phyloP scores from a whole-genome alignment of 35 echinoderm and acorn worm species.

The Acanthaster planci region DNA sequence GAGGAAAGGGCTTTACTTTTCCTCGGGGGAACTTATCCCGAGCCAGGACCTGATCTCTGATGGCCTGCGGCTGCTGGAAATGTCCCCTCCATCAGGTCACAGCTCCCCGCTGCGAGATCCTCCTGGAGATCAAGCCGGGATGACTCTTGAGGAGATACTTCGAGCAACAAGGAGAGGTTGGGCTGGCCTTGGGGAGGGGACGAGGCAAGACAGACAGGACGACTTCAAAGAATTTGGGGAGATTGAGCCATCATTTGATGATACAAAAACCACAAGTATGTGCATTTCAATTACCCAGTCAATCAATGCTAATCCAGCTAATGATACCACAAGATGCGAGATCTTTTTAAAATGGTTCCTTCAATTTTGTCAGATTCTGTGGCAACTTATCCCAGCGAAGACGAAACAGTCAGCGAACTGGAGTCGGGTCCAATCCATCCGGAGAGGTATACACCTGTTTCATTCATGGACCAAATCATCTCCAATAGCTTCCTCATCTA shows the following conservation, averaged over 20 bases:
- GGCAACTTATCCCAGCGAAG: constrained; percentile 19
- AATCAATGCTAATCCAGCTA: too few relatives aligned
- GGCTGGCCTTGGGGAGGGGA: neutral
- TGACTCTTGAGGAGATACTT: neutral
- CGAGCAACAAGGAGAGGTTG: neutral
- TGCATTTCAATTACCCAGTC: too few relatives aligned
- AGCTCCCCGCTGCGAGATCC: neutral
- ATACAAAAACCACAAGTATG: constrained; percentile 17
- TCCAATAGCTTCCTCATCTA: too few relatives aligned
- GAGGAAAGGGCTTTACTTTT: too few relatives aligned
- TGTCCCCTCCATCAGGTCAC: neutral
- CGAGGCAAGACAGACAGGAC: neutral
- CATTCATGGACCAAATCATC: too few relatives aligned
- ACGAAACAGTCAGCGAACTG: neutral
- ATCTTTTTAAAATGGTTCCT: neutral
- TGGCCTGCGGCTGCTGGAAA: neutral
- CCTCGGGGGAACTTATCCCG: neutral
- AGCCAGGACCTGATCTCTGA: neutral
- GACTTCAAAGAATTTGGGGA: neutral
- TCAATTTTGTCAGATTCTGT: neutral
- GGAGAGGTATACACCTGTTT: neutral
- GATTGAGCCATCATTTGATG: neutral
- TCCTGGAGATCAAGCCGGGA: neutral
- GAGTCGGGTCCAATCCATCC: neutral
- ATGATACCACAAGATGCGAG: too few relatives aligned